Percentiles rank a stretch among this genome's conserved stretches.
Conservation (phyloP, 2,888 invertebrate species). For the Diarsia dahlii region DNA sequence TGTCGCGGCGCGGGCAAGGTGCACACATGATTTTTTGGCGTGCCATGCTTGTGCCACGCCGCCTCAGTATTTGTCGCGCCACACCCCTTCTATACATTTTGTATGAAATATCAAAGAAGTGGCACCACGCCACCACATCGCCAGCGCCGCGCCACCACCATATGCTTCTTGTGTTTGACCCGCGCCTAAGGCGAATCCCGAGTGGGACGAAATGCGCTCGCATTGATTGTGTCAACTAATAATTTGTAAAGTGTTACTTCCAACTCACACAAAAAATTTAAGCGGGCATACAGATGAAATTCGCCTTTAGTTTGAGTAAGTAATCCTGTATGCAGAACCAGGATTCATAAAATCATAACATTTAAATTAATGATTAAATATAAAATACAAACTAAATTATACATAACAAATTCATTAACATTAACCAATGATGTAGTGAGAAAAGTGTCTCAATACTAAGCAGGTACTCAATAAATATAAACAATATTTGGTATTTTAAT, state of each 20-base stretch:
- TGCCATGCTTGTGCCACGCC: too few relatives aligned
- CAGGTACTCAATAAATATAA: slow-evolving; percentile 50
- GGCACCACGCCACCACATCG: too few relatives aligned
- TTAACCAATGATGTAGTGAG: slow-evolving; percentile 16
- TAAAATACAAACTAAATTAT: slow-evolving; percentile 9
- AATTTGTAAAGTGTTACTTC: not conserved
- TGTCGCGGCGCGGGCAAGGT: too few relatives aligned
- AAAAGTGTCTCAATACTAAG: slow-evolving; percentile 39
- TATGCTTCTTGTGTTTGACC: too few relatives aligned
- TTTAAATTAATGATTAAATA: slow-evolving; percentile 3
- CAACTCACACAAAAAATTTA: not conserved
- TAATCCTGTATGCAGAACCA: not conserved
- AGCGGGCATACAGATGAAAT: not conserved
- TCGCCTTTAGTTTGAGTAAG: not conserved
- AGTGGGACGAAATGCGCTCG: not conserved
- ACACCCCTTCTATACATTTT: too few relatives aligned
- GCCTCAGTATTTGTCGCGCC: too few relatives aligned
- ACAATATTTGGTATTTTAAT: slow-evolving; percentile 79
- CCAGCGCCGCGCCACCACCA: too few relatives aligned
- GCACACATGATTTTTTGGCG: too few relatives aligned
- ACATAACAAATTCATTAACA: slow-evolving; percentile 20
- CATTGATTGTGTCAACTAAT: not conserved
- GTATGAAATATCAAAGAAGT: too few relatives aligned
- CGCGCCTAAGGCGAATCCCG: not conserved
- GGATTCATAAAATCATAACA: not conserved